Base-by-base conservation (phyloP, 37 sponge, comb jelly and placozoan genomes). In the Spongilla lacustris region DNA sequence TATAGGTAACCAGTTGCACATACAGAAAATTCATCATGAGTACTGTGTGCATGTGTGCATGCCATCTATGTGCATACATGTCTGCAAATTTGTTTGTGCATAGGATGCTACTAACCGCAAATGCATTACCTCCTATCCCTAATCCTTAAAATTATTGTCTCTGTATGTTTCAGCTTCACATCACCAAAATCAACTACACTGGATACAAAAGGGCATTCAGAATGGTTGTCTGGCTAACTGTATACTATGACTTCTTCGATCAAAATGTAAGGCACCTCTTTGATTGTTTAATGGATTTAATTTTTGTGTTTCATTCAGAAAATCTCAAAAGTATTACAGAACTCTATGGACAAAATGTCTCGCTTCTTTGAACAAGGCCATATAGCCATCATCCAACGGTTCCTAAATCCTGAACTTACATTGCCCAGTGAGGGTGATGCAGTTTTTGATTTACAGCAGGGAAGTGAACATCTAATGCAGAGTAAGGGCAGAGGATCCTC, bases 201-300 rank as follows among this genome's bases (percentile, higher is more conserved):
- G 41, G 41, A 41, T 41, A 41, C 41, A 41, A 41, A 41, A 6
- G 41, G 41, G 58, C 58, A 58, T 88, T 88, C 68, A 82, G 72
- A 21, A 91, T 95, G 92, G 69, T 80, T 50, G 71, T 95, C 46
- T 95, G 95, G 95, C 82, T 95, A 14, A 85, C 68, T 30, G 74
- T 76, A 4, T 95, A 91, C 83, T 87, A 95, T 83, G 92, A 92
- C 17, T 95, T 92, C 77, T 95, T 82, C 49, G 71, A 71, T 36
- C 75, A 88, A 33, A 80, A 87, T 67, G 93, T 89, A 66, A 35
- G 77, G 23, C 19, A 58, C 14, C 12, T 58, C 12, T 58, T 1
- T 17, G 21, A 14, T 6, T 58, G 58, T 17, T 58, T 1, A 13
- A 58, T 4, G 4, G 8, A 46, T 8, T 46, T 4, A 8, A 46